Evolutionary conservation across 2,888 invertebrate genomes (phyloP), one percentile per base, ranked within the genome.

Genomic region (Salticus scenicus): DNA sequence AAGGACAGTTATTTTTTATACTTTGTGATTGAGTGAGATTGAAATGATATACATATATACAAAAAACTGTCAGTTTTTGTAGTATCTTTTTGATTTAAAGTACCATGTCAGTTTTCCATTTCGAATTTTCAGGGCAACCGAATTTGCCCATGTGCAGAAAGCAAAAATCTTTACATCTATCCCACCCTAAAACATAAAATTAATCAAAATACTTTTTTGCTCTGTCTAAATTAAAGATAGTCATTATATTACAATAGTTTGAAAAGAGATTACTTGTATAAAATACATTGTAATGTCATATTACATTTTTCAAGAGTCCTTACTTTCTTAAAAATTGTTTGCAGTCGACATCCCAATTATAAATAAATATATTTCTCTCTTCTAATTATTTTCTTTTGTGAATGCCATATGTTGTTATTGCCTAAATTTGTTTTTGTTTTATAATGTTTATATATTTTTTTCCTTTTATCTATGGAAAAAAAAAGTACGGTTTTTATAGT

Each of bases 371-470:
- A 24, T 4, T 24, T 24, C 24, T 57, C 24, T 24, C 20, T 20
- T 57, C 24, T 2, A 12, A 57, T 24, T n/a, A n/a, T n/a, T n/a
- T n/a, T n/a, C n/a, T n/a, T n/a, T n/a, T n/a, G n/a, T n/a, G n/a
- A n/a, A n/a, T 24, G 24, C 57, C 57, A 20, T 57, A 57, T 57
- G 17, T 57, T 57, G 57, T 57, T n/a, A n/a, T n/a, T 57, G 24
- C 4, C 57, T 24, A 57, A 24, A 24, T 57, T 57, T 57, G 57
- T 57, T 57, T 57, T 57, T 57, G 57, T n/a, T 57, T 57, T 57
- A 4, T 57, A 57, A 24, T 57, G 57, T 57, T 57, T 57, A 57
- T 57, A 57, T 57, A n/a, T n/a, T n/a, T n/a, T n/a, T n/a, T 47
- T 47, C 17, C 7, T 57, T 57, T 57, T 57, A 12, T 24, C 24